Percentiles rank a stretch among this genome's conserved stretches.
phyloP scores from a whole-genome alignment of 1,140 invertebrate genomes.

The Drosophila suzukii region DNA sequence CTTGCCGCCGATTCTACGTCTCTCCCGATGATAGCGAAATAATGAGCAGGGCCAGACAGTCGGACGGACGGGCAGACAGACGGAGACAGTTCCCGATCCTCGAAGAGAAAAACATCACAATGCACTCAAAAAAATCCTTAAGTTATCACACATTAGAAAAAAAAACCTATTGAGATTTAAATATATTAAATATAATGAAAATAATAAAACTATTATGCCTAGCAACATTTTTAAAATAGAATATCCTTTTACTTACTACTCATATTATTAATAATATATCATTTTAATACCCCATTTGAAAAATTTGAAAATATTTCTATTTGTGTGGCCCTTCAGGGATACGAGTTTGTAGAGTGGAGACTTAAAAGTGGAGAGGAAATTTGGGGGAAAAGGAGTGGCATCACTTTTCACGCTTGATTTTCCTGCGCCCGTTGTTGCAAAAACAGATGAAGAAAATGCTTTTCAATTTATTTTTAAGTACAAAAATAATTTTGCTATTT shows the following conservation, averaged over 20 bases:
- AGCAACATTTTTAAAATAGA: too few relatives aligned
- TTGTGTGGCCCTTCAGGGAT: slow-evolving; percentile 12
- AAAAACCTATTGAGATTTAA: too few relatives aligned
- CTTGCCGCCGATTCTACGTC: slow-evolving; percentile 22
- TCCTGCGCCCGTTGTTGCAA: slow-evolving; percentile 74
- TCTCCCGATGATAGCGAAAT: slow-evolving; percentile 44
- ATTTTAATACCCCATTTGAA: too few relatives aligned
- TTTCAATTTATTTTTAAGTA: slow-evolving; percentile 84
- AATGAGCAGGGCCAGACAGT: slow-evolving; percentile 49
- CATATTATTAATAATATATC: too few relatives aligned
- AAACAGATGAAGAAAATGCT: slow-evolving; percentile 78
- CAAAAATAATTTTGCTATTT: slow-evolving; percentile 72
- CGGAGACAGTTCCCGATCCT: slow-evolving; percentile 33
- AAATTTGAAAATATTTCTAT: neutral
- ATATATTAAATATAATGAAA: too few relatives aligned
- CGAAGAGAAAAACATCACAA: slow-evolving; percentile 23
- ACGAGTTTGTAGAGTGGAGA: slow-evolving; percentile 31
- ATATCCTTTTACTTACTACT: too few relatives aligned
- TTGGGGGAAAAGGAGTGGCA: neutral
- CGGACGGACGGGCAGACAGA: slow-evolving; percentile 17
- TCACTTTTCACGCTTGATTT: slow-evolving; percentile 79
- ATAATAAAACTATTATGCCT: too few relatives aligned
- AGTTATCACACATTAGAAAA: too few relatives aligned
- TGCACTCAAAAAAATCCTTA: neutral
- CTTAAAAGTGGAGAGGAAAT: slow-evolving; percentile 1